A percentile compares a stretch with the other conserved stretches of the same genome.
These are phyloP conservation scores for Jordanella pulchra DNA, from an alignment of 2,797 vertebrate species.

Conservation along the genomic window DNA sequence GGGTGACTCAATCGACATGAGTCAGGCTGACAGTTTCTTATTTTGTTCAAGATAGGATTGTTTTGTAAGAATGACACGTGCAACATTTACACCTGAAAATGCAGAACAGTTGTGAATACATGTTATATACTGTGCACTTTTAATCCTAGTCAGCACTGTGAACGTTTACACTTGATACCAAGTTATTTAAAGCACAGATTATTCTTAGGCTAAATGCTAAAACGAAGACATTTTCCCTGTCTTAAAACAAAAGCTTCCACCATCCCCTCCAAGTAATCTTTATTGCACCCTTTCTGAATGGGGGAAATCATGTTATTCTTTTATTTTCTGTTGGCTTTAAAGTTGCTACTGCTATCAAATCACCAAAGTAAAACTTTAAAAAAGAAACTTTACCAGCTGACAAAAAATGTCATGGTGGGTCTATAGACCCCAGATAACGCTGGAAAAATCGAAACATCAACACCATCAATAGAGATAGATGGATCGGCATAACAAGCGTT, in stretches of 20 bases:
- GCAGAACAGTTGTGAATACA: too few species aligned
- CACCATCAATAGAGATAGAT: too few species aligned
- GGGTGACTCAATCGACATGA: not conserved
- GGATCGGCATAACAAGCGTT: too few species aligned
- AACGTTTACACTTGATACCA: not conserved
- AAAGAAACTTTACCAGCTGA: too few species aligned
- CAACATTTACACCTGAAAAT: not conserved
- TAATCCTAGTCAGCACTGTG: not conserved
- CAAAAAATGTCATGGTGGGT: too few species aligned
- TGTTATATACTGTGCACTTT: not conserved
- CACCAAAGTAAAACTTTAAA: too few species aligned
- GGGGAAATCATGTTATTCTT: not conserved
- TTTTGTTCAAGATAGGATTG: not conserved
- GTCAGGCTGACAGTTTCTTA: slow-evolving; percentile 17
- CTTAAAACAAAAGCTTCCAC: not conserved
- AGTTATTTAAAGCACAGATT: not conserved
- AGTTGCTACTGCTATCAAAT: too few species aligned
- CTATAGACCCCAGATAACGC: too few species aligned
- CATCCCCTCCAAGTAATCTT: not conserved
- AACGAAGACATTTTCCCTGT: not conserved
- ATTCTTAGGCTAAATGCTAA: not conserved
- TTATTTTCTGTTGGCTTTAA: too few species aligned
- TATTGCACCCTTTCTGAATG: not conserved
- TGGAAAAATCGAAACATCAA: too few species aligned
- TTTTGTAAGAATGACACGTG: not conserved